Evolutionary conservation across 1,140 invertebrate species (phyloP), one percentile per base, ranked within the genome.

Genomic region (Drepana arcuata): DNA sequence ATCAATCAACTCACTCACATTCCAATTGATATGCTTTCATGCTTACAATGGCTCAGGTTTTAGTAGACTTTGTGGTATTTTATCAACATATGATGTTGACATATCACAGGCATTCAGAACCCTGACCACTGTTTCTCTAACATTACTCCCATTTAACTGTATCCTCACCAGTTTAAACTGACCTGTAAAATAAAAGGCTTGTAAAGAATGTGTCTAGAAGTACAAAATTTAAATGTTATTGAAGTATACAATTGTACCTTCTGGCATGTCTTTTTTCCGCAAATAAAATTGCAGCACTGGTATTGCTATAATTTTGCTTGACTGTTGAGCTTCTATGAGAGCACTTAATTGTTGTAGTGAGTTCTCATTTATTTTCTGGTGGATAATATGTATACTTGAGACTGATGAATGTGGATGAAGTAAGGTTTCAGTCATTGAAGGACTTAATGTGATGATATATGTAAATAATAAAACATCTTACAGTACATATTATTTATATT

Each of bases 331-430:
- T 74, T 95, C 90, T 47, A 97, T 73, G 57, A 94, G 89, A 24
- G 91, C 92, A 84, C 94, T 96, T 23, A 97, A 77, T 45, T 91
- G 87, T 77, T 97, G 95, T 40, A 97, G 73, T 1, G 95, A 96
- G 64, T 94, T 90, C 83, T 97, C 95, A 87, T 98, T 98, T 1
- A 93, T 91, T 41, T 89, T 88, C 91, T 96, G 72, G 30, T n/a
- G n/a, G n/a, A n/a, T n/a, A n/a, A n/a, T n/a, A n/a, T n/a, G n/a
- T n/a, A n/a, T n/a, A n/a, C n/a, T n/a, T n/a, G n/a, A n/a, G n/a
- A n/a, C n/a, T n/a, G n/a, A n/a, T n/a, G n/a, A n/a, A n/a, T n/a
- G n/a, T n/a, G n/a, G n/a, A n/a, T n/a, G n/a, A n/a, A n/a, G n/a
- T n/a, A n/a, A n/a, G n/a, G n/a, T n/a, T n/a, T n/a, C n/a, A n/a